A percentile compares a stretch with the other conserved stretches of the same genome.
Conservation (phyloP, 2,888 invertebrate genomes). For the Actias luna region DNA sequence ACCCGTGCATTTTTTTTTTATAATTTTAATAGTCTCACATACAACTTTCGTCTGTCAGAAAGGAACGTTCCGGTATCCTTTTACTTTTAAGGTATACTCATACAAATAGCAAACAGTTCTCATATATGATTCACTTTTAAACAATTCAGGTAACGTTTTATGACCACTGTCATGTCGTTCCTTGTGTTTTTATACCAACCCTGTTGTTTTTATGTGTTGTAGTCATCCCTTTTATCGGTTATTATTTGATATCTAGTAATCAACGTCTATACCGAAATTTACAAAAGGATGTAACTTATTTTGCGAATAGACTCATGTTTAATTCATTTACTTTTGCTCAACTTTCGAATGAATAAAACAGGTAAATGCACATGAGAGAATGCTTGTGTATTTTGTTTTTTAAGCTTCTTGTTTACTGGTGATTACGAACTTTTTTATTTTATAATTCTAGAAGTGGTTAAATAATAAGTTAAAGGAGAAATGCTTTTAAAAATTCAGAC, state of each 20-base stretch:
- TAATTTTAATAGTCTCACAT: neutral
- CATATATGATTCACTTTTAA: constrained; percentile 1
- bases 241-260: neutral
- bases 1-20: neutral
- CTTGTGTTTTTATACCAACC: neutral
- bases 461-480: too few species aligned
- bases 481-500: too few species aligned
- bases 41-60: neutral
- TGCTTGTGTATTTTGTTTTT: too few species aligned
- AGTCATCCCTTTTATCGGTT: neutral
- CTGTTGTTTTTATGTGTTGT: neutral
- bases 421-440: too few species aligned
- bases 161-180: neutral
- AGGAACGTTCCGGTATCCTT: neutral
- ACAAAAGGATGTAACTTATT: too few species aligned
- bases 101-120: constrained; percentile 5
- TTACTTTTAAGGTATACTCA: neutral
- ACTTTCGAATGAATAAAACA: neutral
- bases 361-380: neutral
- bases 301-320: neutral
- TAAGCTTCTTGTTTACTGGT: too few species aligned
- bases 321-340: neutral
- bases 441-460: too few species aligned
- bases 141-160: constrained; percentile 1
- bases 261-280: neutral